phyloP scores from a whole-genome alignment of 2,888 invertebrate species.

The Unio delphinus region DNA sequence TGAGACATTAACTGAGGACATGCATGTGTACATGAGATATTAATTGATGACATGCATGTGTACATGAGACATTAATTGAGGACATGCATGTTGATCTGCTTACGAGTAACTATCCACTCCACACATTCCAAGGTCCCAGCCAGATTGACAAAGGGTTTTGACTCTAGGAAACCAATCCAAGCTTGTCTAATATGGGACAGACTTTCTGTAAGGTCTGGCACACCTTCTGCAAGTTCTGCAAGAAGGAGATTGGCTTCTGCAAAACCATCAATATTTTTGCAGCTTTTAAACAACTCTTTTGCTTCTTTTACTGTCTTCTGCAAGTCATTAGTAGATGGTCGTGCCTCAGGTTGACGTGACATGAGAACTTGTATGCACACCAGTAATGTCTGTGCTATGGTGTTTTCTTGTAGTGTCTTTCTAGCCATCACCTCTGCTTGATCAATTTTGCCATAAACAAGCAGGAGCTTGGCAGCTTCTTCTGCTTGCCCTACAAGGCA shows the following conservation, averaged over 20 bases:
- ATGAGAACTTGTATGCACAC: constrained; percentile 36
- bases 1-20: too few species aligned
- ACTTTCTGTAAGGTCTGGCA: constrained; percentile 6
- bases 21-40: too few species aligned
- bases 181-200: constrained; percentile 19
- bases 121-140: constrained; percentile 45
- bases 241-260: constrained; percentile 28
- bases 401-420: constrained; percentile 24
- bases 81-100: constrained; percentile 7
- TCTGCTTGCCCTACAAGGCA: constrained; percentile 30
- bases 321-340: background rate
- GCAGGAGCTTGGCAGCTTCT: constrained; percentile 39
- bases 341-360: background rate
- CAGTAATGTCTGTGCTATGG: constrained; percentile 41
- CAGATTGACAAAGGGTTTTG: constrained; percentile 35
- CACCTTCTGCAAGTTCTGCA: constrained; percentile 13
- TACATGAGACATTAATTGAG: too few species aligned
- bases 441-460: constrained; percentile 34
- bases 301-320: constrained; percentile 27
- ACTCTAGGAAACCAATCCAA: constrained; percentile 30
- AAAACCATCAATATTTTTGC: constrained; percentile 19
- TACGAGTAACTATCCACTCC: constrained; percentile 25
- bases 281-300: constrained; percentile 23
- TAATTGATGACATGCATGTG: too few species aligned
- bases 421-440: constrained; percentile 38